A percentile compares a stretch with the other conserved stretches of the same genome.
Evolutionary conservation across 2,113 vertebrate species (phyloP).

Genomic region (Cochlearius cochlearius): DNA sequence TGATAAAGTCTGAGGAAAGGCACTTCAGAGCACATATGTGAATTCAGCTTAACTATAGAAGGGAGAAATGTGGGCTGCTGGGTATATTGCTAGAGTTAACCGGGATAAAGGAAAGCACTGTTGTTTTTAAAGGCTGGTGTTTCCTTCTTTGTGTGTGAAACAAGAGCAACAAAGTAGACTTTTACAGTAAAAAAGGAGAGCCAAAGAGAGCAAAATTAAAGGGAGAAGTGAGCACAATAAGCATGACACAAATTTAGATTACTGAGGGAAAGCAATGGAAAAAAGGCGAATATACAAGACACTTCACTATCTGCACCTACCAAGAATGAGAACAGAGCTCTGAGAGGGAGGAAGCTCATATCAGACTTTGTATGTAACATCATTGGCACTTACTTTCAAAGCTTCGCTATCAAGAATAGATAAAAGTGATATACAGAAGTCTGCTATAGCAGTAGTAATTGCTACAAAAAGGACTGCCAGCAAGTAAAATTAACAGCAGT

Average conservation of each 20-base stretch:
- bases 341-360: neutral
- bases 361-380: neutral
- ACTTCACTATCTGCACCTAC: neutral
- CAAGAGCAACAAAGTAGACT: neutral
- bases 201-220: neutral
- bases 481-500: slow-evolving; percentile 39
- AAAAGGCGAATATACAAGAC: neutral
- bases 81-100: neutral
- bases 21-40: accelerated
- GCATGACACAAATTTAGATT: neutral
- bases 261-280: neutral
- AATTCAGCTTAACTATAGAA: neutral
- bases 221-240: neutral
- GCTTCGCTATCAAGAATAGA: neutral
- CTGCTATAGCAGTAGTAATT: neutral
- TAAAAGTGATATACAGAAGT: neutral
- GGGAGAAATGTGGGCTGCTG: neutral
- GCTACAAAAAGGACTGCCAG: neutral
- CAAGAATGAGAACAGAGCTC: neutral
- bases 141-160: neutral
- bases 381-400: neutral
- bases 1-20: neutral
- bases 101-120: neutral
- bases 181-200: neutral
- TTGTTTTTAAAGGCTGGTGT: neutral